Base-by-base conservation (phyloP, 2,113 vertebrate genomes). In the Hyaena hyaena region DNA sequence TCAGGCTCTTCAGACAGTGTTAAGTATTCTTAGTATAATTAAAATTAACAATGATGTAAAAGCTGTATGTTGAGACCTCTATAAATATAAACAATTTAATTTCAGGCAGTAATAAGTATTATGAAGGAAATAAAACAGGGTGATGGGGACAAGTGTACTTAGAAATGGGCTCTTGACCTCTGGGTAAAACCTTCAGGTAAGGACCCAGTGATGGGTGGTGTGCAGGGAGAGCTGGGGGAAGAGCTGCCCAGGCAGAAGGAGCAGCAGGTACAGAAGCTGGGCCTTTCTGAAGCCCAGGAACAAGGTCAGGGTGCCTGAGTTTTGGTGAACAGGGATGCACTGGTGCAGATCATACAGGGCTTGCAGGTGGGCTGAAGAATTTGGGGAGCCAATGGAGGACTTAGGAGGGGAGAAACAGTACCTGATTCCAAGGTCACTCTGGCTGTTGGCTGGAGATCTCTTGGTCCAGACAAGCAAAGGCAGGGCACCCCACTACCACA, bases 21-120 rank as follows among this genome's bases (percentile, higher is more conserved):
- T 21, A n/a, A 10, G 2, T 87, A 80, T 76, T 88, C 50, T 73
- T 65, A 19, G 15, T 31, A 43, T 68, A 69, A 94, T 95, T 88
- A 86, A 80, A 96, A 88, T 85, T 39, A 77, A 93, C 88, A 86
- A 79, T 95, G 85, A 50, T 68, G 17, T 45, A 66, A 74, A 88
- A 39, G 55, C 31, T 31, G 43, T 8, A 76, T 43, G 15, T 83
- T 84, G 68, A 58, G 45, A 83, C 31, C 39, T 68, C 76, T 80
- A 14, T 65, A 89, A 87, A 87, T 65, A 71, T 68, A 82, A 53
- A 80, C 24, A 77, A 61, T 69, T 55, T 68, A 28, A 88, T 92
- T 90, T 96, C 48, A 94, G 50, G 35, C 53, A 83, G 31, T 82
- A 16, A 6, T 65, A 83, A 45, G 45, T 92, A 33, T 87, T 53